Percentiles rank a stretch among this genome's conserved stretches.
Evolutionary conservation across 1,140 invertebrate species (phyloP).

Genomic region (Helicoverpa armigera): DNA sequence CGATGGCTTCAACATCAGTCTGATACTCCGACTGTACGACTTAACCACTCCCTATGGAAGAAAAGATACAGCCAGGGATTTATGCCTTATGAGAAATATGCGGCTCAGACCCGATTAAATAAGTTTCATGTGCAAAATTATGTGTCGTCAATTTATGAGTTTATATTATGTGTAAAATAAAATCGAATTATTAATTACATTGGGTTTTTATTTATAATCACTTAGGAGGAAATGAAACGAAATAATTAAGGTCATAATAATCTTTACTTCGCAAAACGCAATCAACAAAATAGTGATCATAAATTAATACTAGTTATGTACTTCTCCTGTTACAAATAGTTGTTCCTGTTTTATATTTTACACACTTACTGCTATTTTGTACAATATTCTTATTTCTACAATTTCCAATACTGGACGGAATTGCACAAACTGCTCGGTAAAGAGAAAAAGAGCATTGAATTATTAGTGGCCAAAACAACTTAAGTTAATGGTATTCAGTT

Average conservation of each 20-base stretch:
- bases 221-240: conserved; percentile 56
- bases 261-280: conserved; percentile 67
- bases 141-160: conserved; percentile 16
- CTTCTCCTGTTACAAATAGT: conserved; percentile 53
- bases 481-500: not conserved
- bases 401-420: conserved; percentile 52
- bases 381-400: conserved; percentile 50
- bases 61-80: conserved; percentile 92
- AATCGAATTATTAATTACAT: conserved; percentile 16
- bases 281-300: conserved; percentile 65
- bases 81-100: conserved; percentile 93
- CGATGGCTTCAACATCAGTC: conserved; percentile 90
- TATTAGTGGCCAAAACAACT: not conserved
- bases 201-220: conserved; percentile 1
- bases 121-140: conserved; percentile 35
- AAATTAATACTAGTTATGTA: conserved; percentile 60
- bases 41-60: conserved; percentile 90
- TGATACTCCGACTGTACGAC: conserved; percentile 93
- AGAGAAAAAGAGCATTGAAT: not conserved
- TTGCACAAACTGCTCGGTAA: conserved; percentile 8
- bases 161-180: conserved; percentile 30
- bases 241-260: conserved; percentile 61
- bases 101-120: conserved; percentile 87
- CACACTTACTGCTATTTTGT: conserved; percentile 56
- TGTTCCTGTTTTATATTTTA: conserved; percentile 54